A percentile compares a stretch with the other conserved stretches of the same genome.
These are phyloP conservation scores for Acholoe squamosa DNA, from an alignment of 2,888 invertebrate species.

Conservation along the genomic window DNA sequence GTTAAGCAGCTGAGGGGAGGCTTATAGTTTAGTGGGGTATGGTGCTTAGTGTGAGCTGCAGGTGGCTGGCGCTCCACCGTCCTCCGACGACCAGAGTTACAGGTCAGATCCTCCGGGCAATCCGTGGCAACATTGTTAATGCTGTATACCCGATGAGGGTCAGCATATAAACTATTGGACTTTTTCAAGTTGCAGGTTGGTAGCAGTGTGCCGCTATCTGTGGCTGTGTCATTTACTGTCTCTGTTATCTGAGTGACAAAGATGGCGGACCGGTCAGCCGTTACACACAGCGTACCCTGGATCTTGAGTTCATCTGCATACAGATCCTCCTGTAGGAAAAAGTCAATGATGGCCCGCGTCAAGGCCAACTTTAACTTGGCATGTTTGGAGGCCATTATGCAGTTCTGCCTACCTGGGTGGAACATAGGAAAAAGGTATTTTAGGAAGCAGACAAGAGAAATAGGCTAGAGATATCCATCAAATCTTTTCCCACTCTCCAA, in stretches of 20 bases:
- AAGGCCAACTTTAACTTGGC: conserved; percentile 56
- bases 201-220: not conserved
- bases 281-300: conserved; percentile 63
- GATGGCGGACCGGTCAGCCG: conserved; percentile 57
- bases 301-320: conserved; percentile 61
- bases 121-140: not conserved
- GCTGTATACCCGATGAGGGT: not conserved
- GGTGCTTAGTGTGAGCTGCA: conserved; percentile 44
- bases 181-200: not conserved
- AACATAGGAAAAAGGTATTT: too few relatives aligned
- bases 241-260: conserved; percentile 64
- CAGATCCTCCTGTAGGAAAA: conserved; percentile 56
- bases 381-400: conserved; percentile 59
- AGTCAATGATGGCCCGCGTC: conserved; percentile 59
- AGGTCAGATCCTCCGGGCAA: conserved; percentile 38
- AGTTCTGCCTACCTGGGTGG: not conserved
- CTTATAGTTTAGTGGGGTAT: not conserved
- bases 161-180: not conserved
- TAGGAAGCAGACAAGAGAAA: too few relatives aligned
- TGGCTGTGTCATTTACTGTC: conserved; percentile 49
- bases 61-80: not conserved
- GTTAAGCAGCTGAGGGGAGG: not conserved
- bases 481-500: too few relatives aligned
- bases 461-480: too few relatives aligned
- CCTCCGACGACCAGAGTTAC: not conserved